Conservation (phyloP, 2,113 vertebrate species). For the Hippolais icterina region DNA sequence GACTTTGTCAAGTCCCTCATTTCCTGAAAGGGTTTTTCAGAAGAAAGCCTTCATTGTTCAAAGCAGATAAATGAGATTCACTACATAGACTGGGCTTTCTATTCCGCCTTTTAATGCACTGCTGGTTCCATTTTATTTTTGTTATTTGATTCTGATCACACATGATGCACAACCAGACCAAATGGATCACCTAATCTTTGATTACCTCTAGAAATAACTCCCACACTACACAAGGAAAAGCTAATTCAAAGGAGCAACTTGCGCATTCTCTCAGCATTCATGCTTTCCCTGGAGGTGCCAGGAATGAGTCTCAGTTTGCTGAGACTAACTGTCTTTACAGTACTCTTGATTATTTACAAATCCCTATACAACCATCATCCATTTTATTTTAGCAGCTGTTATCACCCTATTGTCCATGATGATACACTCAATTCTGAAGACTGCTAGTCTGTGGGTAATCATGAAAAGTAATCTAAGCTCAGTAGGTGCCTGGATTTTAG, state of each 20-base stretch:
- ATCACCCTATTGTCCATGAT: background rate
- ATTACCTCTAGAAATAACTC: background rate
- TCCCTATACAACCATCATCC: background rate
- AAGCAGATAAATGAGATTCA: background rate
- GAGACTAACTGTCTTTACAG: slow-evolving; percentile 19
- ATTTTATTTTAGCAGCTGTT: slow-evolving; percentile 20
- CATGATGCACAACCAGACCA: background rate
- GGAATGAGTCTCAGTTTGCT: slow-evolving; percentile 3
- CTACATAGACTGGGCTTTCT: background rate
- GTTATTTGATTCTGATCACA: background rate
- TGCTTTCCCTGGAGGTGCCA: background rate
- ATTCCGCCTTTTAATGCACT: background rate
- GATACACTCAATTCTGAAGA: background rate
- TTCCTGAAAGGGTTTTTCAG: background rate
- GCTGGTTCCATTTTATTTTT: background rate
- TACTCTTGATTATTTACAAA: slow-evolving; percentile 46
- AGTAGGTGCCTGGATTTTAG: background rate
- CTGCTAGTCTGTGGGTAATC: background rate
- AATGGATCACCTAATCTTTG: background rate
- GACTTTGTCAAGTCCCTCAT: background rate
- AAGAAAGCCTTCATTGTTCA: background rate
- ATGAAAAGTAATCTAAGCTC: background rate
- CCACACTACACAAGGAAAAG: background rate
- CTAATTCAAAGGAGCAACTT: background rate
- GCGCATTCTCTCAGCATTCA: background rate